A percentile compares a stretch with the other conserved stretches of the same genome.
These are phyloP conservation scores for Casuarius casuarius DNA, from an alignment of 2,113 vertebrate species.

Conservation along the genomic window DNA sequence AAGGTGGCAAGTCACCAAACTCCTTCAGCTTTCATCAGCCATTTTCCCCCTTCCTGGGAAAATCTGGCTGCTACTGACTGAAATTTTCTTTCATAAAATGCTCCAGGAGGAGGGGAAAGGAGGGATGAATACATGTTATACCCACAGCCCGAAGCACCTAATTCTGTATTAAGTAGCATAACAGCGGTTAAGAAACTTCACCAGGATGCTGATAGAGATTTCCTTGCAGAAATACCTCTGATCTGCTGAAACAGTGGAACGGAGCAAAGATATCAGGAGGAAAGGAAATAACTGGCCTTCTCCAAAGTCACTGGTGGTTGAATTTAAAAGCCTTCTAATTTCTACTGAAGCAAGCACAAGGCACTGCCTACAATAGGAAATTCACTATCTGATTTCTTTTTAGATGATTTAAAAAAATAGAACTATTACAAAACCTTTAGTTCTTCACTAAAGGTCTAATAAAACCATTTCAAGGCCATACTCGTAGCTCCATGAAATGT, in stretches of 20 bases:
- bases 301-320: background rate
- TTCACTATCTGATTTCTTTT: background rate
- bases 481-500: fast-evolving
- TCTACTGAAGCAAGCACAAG: background rate
- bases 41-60: background rate
- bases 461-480: background rate
- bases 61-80: fast-evolving
- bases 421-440: background rate
- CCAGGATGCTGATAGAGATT: fast-evolving
- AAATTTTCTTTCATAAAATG: no score
- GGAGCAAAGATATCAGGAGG: background rate
- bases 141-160: background rate
- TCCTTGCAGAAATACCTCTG: background rate
- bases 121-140: background rate
- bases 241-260: fast-evolving
- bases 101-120: background rate
- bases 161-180: fast-evolving
- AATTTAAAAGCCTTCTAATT: background rate
- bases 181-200: background rate
- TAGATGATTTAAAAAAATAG: background rate
- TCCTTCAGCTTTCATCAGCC: background rate
- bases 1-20: background rate
- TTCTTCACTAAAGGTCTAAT: background rate
- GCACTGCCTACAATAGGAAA: background rate
- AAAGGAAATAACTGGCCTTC: background rate